Base-by-base conservation (phyloP, 2,113 vertebrate genomes). In the Lamprologus callipterus region DNA sequence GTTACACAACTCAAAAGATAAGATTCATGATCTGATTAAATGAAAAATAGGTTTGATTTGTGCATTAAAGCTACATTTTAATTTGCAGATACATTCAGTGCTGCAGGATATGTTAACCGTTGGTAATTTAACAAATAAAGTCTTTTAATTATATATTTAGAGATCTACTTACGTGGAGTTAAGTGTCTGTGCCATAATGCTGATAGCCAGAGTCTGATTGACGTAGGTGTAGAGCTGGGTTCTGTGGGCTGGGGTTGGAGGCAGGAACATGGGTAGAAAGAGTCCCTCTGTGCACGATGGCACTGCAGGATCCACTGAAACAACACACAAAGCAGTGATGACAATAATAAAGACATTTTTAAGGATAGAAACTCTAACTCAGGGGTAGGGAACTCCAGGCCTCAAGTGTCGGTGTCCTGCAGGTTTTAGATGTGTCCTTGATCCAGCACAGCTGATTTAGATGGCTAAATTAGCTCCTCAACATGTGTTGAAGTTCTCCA, bases 221-320 rank as follows among this genome's bases (percentile, higher is more conserved):
- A 80, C 68, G 2, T 4, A 2, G 12, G 8, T 5, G 13, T 16
- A 2, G 21, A 93, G 51, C 10, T 19, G 86, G 80, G 81, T 83
- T 84, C 87, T 12, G 37, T 92, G 70, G 13, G 11, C 55, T 5
- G 92, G 91, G 2, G 94, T 95, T 19, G 94, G 91, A 21, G 80
- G 33, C 33, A 91, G 82, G 10, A 94, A 91, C 63, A 1, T 51
- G 2, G 93, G 94, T 23, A 95, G 57, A 28, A 80, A 92, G 7
- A 80, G 4, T n/a, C 92, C 93, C 3, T 70, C 87, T 5, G 65
- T 85, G 85, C 94, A 95, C 49, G 70, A 90, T 1, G 81, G 19
- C 13, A 31, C 89, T 2, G 1, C 75, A 42, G 89, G 28, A n/a
- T 87, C 90, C 81, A 95, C 94, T 94, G 49, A 42, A 84, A 33